Evolutionary conservation across 1,140 invertebrate genomes (phyloP), one percentile per base, ranked within the genome.

Genomic region (Pteromalus puparum): DNA sequence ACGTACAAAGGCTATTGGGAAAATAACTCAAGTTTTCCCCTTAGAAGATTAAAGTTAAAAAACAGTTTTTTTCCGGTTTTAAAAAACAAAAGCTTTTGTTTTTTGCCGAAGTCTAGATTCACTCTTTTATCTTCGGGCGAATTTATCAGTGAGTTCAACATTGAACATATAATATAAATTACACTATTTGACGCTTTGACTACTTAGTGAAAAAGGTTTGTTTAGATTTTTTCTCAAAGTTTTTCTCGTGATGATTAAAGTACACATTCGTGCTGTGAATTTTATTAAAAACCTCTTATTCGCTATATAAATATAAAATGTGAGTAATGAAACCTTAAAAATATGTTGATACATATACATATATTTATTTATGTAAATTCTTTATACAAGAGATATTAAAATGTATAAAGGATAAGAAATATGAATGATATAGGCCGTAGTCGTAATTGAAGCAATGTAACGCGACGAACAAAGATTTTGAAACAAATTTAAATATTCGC

Each of bases 1-100:
- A 6, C 94, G 95, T 82, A 97, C 97, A 61, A 98, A 98, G 94
- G 97, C 97, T 28, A 97, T 99, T 89, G 98, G 98, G 0, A 96
- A 97, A 89, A 95, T 99, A 10, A 97, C 97, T 0, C 97, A 98
- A 90, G 95, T 97, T 12, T 98, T 98, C 92, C 96, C 96, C 0
- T 82, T 94, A 67, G 30, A 77, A 24, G 73, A 76, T 28, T 82
- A 75, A 80, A 70, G 5, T 65, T 26, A 78, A 65, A 13, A 65
- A 34, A 65, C 1, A 3, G 21, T 28, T 26, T 65, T 34, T n/a
- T 78, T 30, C 6, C 30, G 38, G 10, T 42, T 78, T 53, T 0
- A 65, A 18, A 53, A 78, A 65, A 65, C 12, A 65, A 7, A 65
- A 61, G 26, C 13, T 65, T 78, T 26, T n/a, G 9, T 3, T 75